Percentiles rank a stretch among this genome's conserved stretches.
phyloP scores from a whole-genome alignment of 2,113 vertebrate species.

The Cebus imitator region DNA sequence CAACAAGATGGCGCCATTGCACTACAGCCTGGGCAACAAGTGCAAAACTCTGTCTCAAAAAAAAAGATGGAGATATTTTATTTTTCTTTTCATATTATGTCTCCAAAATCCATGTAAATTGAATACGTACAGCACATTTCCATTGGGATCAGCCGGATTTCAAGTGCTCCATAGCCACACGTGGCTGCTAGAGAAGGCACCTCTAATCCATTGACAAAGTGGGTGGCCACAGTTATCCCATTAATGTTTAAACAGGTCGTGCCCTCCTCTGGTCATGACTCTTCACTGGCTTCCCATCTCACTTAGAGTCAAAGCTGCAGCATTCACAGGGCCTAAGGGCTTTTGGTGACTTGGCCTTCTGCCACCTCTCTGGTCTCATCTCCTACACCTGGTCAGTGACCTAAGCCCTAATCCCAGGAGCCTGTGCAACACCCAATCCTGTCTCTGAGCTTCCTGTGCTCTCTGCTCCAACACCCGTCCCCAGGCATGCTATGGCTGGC shows the following conservation, averaged over 20 bases:
- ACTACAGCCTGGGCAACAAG: background rate
- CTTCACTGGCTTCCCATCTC: background rate
- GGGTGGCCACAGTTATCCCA: background rate
- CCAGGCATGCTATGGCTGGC: background rate
- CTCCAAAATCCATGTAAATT: background rate
- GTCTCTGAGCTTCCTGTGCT: background rate
- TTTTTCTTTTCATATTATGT: background rate
- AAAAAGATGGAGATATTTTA: background rate
- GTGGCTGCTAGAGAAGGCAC: background rate
- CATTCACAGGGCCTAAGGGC: background rate
- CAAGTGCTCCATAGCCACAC: background rate
- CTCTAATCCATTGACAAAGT: background rate
- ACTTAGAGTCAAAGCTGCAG: background rate
- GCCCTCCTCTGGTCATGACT: background rate
- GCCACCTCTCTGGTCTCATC: background rate
- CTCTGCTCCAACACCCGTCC: background rate
- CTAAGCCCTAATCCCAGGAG: background rate
- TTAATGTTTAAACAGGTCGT: background rate
- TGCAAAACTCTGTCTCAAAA: background rate
- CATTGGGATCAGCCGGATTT: background rate
- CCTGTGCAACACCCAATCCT: background rate
- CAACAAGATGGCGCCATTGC: background rate
- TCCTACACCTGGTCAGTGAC: background rate
- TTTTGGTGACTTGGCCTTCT: rapidly evolving
- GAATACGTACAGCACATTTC: background rate